These are phyloP conservation scores for Epicampocera succincta DNA, from an alignment of 2,888 invertebrate genomes.

Conservation along the genomic window DNA sequence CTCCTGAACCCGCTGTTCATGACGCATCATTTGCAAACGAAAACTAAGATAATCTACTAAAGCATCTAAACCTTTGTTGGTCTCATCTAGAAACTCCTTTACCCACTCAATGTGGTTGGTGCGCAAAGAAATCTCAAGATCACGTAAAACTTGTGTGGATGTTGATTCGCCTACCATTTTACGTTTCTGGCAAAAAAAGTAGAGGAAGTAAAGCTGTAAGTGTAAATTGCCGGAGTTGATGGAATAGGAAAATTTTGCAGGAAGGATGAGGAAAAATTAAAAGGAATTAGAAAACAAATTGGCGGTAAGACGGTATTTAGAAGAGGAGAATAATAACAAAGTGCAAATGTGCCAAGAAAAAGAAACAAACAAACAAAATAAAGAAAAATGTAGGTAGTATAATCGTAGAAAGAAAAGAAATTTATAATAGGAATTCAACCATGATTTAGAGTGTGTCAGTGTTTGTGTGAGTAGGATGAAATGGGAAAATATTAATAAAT, in stretches of 20 bases:
- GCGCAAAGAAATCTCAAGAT: conserved; percentile 98
- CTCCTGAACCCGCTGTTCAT: conserved; percentile 91
- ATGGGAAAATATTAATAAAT: conserved; percentile 59
- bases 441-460: conserved; percentile 22
- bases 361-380: not conserved
- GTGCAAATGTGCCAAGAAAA: conserved; percentile 47
- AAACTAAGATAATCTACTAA: conserved; percentile 98
- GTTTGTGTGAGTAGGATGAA: conserved; percentile 62
- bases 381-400: not conserved
- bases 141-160: conserved; percentile 98
- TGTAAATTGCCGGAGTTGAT: conserved; percentile 72
- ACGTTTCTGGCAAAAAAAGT: conserved; percentile 91
- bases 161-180: conserved; percentile 98
- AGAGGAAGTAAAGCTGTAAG: conserved; percentile 81
- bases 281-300: conserved; percentile 22
- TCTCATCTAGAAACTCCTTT: conserved; percentile 97
- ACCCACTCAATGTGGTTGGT: conserved; percentile 99
- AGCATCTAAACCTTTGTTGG: conserved; percentile 97
- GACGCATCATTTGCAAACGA: conserved; percentile 95
- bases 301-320: conserved; percentile 4
- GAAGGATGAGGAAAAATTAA: conserved; percentile 29
- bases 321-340: conserved; percentile 25
- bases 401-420: conserved; percentile 11
- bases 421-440: conserved; percentile 24
- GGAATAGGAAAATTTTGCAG: conserved; percentile 42